Evolutionary conservation across 2,888 invertebrate species (phyloP).

Genomic region (Philhelius pedissequus): DNA sequence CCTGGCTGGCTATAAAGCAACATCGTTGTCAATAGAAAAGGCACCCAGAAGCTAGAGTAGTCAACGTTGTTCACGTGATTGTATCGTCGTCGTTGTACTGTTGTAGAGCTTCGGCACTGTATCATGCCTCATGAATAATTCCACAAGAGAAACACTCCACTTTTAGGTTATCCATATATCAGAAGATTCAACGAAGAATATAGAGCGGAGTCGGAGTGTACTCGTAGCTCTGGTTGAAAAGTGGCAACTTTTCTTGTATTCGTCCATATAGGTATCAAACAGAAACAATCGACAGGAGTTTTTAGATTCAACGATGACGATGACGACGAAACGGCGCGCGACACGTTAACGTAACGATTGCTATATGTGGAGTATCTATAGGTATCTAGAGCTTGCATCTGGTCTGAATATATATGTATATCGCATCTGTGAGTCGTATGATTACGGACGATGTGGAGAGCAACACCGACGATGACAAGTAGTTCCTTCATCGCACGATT

Average conservation of each 20-base stretch:
- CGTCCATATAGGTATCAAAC: too few relatives aligned
- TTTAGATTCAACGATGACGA: slow-evolving; percentile 28
- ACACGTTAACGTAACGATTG: background rate
- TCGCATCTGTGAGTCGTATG: slow-evolving; percentile 7
- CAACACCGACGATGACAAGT: slow-evolving; percentile 65
- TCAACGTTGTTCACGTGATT: slow-evolving; percentile 10
- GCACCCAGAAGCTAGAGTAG: slow-evolving; percentile 10
- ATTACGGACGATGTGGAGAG: slow-evolving; percentile 54
- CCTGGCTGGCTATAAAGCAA: too few relatives aligned
- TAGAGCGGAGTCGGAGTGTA: slow-evolving; percentile 7
- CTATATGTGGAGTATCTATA: slow-evolving; percentile 31
- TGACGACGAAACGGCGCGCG: background rate
- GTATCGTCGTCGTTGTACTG: slow-evolving; percentile 6
- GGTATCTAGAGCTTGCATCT: slow-evolving; percentile 13
- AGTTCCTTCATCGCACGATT: slow-evolving; percentile 62
- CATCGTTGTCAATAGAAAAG: background rate
- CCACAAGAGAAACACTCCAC: slow-evolving; percentile 59
- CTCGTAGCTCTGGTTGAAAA: slow-evolving; percentile 34
- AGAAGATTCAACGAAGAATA: slow-evolving; percentile 12
- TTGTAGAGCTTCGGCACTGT: slow-evolving; percentile 3
- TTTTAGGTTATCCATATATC: too few relatives aligned
- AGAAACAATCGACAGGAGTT: slow-evolving; percentile 57
- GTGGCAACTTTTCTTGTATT: slow-evolving; percentile 60
- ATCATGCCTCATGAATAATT: slow-evolving; percentile 68
- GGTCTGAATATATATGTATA: background rate